Evolutionary conservation across 2,888 invertebrate genomes (phyloP).

Genomic region (Lasius platythorax): DNA sequence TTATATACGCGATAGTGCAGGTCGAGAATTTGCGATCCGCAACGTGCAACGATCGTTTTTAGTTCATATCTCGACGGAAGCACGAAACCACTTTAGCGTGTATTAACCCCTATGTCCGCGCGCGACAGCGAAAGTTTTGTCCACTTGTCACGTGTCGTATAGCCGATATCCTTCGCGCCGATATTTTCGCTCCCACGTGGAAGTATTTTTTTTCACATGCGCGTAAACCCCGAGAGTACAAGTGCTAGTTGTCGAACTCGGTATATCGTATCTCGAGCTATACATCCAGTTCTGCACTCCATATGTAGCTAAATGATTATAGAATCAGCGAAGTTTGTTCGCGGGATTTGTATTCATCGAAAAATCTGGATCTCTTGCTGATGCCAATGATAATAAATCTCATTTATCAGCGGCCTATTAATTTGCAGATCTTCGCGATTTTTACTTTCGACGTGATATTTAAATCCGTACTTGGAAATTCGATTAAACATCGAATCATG

Average conservation of each 20-base stretch:
- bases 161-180: background rate
- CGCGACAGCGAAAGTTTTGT: constrained; percentile 31
- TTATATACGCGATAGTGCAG: constrained; percentile 22
- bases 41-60: constrained; percentile 26
- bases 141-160: constrained; percentile 1
- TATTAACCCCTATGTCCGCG: constrained; percentile 69
- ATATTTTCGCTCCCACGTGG: constrained; percentile 13
- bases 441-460: constrained; percentile 18
- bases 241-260: constrained; percentile 13
- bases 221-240: constrained; percentile 13
- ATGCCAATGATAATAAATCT: constrained; percentile 24
- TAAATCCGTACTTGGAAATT: constrained; percentile 37
- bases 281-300: background rate
- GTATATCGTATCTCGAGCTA: background rate
- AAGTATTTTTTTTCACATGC: constrained; percentile 23
- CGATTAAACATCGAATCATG: constrained; percentile 36
- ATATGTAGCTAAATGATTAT: background rate
- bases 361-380: background rate
- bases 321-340: constrained; percentile 9
- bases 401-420: constrained; percentile 20
- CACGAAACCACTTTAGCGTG: constrained; percentile 74
- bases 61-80: constrained; percentile 50
- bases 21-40: constrained; percentile 18
- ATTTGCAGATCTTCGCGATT: background rate
- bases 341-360: background rate